Conservation (phyloP, 2,797 vertebrate species). For the Alauda arvensis region DNA sequence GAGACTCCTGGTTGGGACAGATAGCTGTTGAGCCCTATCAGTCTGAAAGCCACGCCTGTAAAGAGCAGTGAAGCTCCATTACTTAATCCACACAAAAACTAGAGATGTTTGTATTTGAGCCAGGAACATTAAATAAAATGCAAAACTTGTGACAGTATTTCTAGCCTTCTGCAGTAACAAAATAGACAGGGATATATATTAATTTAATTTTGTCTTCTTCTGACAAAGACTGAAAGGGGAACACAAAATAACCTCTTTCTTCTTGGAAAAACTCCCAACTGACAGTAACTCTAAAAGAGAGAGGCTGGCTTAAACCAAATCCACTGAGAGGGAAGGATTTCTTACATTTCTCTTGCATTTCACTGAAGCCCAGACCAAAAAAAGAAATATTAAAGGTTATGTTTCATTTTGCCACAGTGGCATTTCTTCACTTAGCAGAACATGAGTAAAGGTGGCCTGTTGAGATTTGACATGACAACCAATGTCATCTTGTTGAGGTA, state of each 20-base stretch:
- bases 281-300: conserved; percentile 61
- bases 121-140: background rate
- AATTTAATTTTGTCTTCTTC: conserved; percentile 33
- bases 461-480: conserved; percentile 81
- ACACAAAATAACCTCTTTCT: conserved; percentile 37
- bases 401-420: conserved; percentile 70
- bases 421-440: conserved; percentile 71
- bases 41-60: background rate
- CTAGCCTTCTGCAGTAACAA: background rate
- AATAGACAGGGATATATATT: background rate
- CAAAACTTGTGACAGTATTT: background rate
- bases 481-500: conserved; percentile 69
- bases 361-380: conserved; percentile 72
- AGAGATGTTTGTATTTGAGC: background rate
- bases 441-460: conserved; percentile 63
- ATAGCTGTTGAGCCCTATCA: background rate
- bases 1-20: background rate
- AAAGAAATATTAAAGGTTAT: conserved; percentile 83
- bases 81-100: background rate
- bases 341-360: conserved; percentile 68
- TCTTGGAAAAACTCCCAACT: conserved; percentile 60
- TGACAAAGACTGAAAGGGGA: conserved; percentile 36
- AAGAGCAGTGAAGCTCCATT: background rate
- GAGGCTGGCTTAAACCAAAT: conserved; percentile 72
- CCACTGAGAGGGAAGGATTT: conserved; percentile 71